phyloP scores from a whole-genome alignment of 2,888 invertebrate species.

The Campopleginae sp. region DNA sequence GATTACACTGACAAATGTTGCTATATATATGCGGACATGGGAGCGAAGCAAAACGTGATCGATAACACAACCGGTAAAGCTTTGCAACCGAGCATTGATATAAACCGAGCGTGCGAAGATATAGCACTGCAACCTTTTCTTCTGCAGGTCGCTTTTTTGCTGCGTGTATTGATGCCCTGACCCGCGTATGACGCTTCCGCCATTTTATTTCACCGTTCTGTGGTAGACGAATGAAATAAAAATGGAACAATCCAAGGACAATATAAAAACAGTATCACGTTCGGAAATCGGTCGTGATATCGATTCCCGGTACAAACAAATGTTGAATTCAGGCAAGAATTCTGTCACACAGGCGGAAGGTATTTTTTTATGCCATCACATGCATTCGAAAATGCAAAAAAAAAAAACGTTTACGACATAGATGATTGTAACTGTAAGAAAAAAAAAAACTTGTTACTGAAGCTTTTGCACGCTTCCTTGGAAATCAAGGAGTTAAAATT shows the following conservation, averaged over 20 bases:
- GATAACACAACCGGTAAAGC: conserved; percentile 57
- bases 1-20: not conserved
- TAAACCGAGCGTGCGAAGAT: conserved; percentile 18
- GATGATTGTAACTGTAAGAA: not conserved
- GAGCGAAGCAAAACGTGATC: conserved; percentile 51
- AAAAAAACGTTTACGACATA: not conserved
- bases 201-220: conserved; percentile 38
- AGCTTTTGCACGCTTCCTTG: not conserved
- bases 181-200: conserved; percentile 29
- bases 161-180: conserved; percentile 34
- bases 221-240: not conserved
- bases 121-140: not conserved
- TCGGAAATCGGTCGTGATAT: conserved; percentile 26
- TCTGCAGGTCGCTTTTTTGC: conserved; percentile 34
- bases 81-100: conserved; percentile 54
- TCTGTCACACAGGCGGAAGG: not conserved
- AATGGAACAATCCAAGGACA: not conserved
- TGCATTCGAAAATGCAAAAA: not conserved
- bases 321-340: not conserved
- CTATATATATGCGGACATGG: not conserved
- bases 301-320: not conserved
- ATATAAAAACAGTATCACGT: conserved; percentile 21
- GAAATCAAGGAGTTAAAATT: not conserved
- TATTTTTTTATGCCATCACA: not conserved
- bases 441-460: not conserved